These are phyloP conservation scores for Drosophila borealis DNA, from an alignment of 2,888 invertebrate species.

Conservation along the genomic window DNA sequence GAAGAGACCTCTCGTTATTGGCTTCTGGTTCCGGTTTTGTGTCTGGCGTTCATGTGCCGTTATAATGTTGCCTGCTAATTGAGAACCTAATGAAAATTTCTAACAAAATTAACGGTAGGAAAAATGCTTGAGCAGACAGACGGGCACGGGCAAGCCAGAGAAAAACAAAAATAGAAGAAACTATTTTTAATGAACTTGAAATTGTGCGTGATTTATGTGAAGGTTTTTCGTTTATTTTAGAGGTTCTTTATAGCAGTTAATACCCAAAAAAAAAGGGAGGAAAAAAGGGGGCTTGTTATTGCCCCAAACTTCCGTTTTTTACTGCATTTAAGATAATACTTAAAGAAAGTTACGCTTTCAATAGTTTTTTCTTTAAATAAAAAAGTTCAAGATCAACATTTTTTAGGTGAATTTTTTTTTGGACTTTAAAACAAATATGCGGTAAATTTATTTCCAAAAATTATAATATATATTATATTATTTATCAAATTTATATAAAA, in stretches of 20 bases:
- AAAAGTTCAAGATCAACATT: background rate
- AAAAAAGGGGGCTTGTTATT: slow-evolving; percentile 27
- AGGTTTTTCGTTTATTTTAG: slow-evolving; percentile 31
- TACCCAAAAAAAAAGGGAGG: background rate
- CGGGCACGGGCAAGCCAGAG: background rate
- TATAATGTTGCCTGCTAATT: slow-evolving; percentile 67
- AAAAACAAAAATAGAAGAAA: slow-evolving; percentile 9
- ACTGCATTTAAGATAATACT: background rate
- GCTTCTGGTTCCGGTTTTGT: slow-evolving; percentile 65
- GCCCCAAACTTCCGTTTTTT: slow-evolving; percentile 35
- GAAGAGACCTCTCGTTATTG: slow-evolving; percentile 37
- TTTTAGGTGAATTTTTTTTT: background rate
- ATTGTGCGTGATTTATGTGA: slow-evolving; percentile 34
- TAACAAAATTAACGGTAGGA: slow-evolving; percentile 61
- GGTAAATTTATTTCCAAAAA: background rate
- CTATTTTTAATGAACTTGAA: slow-evolving; percentile 53
- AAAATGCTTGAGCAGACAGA: slow-evolving; percentile 40
- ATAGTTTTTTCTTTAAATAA: background rate
- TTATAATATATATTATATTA: background rate
- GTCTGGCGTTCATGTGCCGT: slow-evolving; percentile 56
- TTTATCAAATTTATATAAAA: background rate
- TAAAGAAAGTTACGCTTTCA: slow-evolving; percentile 4
- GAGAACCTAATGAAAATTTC: slow-evolving; percentile 70
- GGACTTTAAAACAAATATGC: too few relatives aligned
- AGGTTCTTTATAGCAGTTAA: slow-evolving; percentile 13